Conservation (phyloP, 37 sponge, comb jelly and placozoan genomes). For the Theonella swinhoei region DNA sequence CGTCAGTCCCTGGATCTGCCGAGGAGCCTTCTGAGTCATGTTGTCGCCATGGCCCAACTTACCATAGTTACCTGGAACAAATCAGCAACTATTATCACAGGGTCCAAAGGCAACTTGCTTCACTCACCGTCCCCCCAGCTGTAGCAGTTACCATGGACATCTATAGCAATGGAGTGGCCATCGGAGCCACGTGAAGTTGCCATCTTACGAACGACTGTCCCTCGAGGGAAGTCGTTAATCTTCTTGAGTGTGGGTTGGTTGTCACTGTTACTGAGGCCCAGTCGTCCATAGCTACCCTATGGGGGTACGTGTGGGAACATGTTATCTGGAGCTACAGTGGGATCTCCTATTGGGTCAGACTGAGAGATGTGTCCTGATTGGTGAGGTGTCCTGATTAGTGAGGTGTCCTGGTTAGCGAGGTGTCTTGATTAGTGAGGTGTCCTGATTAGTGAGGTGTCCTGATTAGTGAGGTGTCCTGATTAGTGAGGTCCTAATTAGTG, state of each 20-base stretch:
- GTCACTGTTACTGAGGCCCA: slow-evolving; percentile 79
- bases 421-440: too few species aligned
- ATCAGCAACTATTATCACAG: background rate
- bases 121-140: slow-evolving; percentile 95
- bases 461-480: too few species aligned
- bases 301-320: background rate
- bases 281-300: slow-evolving; percentile 83
- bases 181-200: slow-evolving; percentile 79
- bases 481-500: too few species aligned
- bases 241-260: slow-evolving; percentile 52
- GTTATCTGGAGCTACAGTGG: too few species aligned
- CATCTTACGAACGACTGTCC: slow-evolving; percentile 32
- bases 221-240: slow-evolving; percentile 53
- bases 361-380: background rate
- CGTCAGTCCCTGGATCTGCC: slow-evolving; percentile 56
- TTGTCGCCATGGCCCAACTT: slow-evolving; percentile 90
- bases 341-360: too few species aligned
- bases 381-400: too few species aligned
- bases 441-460: too few species aligned
- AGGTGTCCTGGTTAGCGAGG: too few species aligned
- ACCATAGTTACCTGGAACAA: slow-evolving; percentile 76
- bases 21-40: slow-evolving; percentile 75
- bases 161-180: slow-evolving; percentile 85
- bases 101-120: slow-evolving; percentile 1
- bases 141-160: slow-evolving; percentile 74